These are phyloP conservation scores for Myrmecophaga tridactyla DNA, from an alignment of 2,113 vertebrate species.

Conservation along the genomic window DNA sequence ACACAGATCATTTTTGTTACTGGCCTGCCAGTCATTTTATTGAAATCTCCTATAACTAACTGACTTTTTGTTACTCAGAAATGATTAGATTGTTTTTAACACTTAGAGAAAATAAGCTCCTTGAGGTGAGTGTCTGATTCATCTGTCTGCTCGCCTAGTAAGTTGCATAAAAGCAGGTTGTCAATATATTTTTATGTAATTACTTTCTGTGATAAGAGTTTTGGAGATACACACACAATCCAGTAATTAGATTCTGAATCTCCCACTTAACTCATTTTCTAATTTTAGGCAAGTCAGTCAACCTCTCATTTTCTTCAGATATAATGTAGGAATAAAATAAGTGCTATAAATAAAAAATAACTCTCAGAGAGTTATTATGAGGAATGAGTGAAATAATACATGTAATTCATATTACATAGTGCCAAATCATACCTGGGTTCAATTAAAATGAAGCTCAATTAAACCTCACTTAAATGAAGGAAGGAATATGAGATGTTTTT, in stretches of 20 bases:
- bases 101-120: background rate
- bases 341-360: too few relatives aligned
- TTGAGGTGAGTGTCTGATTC: background rate
- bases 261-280: background rate
- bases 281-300: background rate
- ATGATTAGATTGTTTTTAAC: background rate
- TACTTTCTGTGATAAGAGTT: background rate
- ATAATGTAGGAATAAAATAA: background rate
- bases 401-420: background rate
- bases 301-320: conserved; percentile 3
- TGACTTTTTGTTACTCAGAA: conserved; percentile 24
- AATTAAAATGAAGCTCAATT: background rate
- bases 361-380: background rate
- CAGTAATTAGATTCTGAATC: background rate
- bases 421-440: background rate
- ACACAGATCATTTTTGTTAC: background rate
- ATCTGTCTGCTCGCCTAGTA: background rate
- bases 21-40: background rate
- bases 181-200: background rate
- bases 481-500: background rate
- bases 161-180: background rate
- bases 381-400: background rate
- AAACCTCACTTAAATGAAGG: background rate
- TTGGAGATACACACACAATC: background rate
- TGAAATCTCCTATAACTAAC: conserved; percentile 25